These are phyloP conservation scores for Equus przewalskii DNA, from an alignment of 2,113 vertebrate genomes.

Conservation along the genomic window DNA sequence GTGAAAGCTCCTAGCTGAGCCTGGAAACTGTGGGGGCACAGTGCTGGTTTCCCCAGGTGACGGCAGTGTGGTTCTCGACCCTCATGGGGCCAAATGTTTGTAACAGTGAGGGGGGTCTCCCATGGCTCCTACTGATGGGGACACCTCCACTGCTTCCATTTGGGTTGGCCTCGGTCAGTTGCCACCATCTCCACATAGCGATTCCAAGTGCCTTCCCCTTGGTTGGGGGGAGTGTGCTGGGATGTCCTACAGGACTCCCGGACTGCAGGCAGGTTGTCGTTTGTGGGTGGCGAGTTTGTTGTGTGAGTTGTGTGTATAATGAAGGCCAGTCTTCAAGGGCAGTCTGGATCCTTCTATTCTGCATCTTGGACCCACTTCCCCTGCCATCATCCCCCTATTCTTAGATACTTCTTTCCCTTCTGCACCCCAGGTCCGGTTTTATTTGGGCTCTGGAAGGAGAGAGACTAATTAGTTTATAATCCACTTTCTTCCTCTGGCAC, in stretches of 20 bases:
- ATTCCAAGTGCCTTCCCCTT: background rate
- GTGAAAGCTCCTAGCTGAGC: background rate
- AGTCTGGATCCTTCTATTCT: background rate
- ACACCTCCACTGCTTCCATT: background rate
- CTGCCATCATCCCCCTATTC: background rate
- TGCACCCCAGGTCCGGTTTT: background rate
- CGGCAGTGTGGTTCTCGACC: background rate
- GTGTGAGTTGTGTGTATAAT: background rate
- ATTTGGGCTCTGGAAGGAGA: background rate
- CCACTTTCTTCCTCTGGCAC: background rate
- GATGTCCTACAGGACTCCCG: background rate
- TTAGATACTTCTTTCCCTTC: background rate
- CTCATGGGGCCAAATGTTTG: background rate
- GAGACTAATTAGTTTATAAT: background rate
- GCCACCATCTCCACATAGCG: fast-evolving
- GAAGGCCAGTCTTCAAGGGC: background rate
- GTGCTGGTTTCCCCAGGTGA: too few relatives aligned
- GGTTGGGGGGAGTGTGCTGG: background rate
- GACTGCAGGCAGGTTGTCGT: fast-evolving
- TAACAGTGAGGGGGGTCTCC: background rate
- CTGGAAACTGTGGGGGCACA: background rate
- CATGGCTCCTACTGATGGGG: background rate
- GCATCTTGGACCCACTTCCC: background rate
- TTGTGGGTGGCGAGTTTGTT: background rate
- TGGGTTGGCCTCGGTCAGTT: background rate